Conservation (phyloP, 2,113 vertebrate species). For the Dicaeum eximium region DNA sequence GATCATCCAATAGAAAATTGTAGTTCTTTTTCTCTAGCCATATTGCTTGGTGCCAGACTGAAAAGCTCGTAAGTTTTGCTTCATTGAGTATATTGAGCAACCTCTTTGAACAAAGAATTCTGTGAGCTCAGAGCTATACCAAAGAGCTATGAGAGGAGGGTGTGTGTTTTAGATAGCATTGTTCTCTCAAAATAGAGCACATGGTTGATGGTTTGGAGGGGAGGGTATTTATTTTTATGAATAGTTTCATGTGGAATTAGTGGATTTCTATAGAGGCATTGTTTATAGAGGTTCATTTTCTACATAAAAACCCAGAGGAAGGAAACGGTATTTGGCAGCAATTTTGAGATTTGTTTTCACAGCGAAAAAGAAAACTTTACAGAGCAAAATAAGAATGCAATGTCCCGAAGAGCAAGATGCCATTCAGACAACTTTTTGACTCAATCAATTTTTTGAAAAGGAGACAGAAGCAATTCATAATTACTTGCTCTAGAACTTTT, state of each 20-base stretch:
- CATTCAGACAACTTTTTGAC: neutral
- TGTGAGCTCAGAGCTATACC: neutral
- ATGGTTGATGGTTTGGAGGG: neutral
- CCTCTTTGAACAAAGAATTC: neutral
- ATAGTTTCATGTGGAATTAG: slow-evolving; percentile 52
- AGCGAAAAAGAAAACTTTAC: slow-evolving; percentile 29
- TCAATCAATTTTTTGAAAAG: neutral
- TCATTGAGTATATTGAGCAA: neutral
- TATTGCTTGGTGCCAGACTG: neutral
- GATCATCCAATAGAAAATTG: neutral
- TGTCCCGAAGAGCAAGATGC: neutral
- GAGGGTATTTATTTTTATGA: neutral
- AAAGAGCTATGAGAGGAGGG: neutral
- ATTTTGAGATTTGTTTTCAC: slow-evolving; percentile 8
- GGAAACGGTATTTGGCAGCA: slow-evolving; percentile 34
- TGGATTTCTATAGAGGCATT: slow-evolving; percentile 51
- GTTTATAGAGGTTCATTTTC: slow-evolving; percentile 50
- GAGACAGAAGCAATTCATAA: neutral
- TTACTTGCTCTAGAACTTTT: neutral
- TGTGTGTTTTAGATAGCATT: slow-evolving; percentile 17
- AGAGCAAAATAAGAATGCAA: neutral
- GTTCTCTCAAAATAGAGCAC: slow-evolving; percentile 56
- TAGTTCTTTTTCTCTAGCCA: neutral
- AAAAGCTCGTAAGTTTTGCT: neutral
- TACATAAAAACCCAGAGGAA: slow-evolving; percentile 51